Evolutionary conservation across 92 coral and sea anemone species (phyloP).

Genomic region (Porites evermanni): DNA sequence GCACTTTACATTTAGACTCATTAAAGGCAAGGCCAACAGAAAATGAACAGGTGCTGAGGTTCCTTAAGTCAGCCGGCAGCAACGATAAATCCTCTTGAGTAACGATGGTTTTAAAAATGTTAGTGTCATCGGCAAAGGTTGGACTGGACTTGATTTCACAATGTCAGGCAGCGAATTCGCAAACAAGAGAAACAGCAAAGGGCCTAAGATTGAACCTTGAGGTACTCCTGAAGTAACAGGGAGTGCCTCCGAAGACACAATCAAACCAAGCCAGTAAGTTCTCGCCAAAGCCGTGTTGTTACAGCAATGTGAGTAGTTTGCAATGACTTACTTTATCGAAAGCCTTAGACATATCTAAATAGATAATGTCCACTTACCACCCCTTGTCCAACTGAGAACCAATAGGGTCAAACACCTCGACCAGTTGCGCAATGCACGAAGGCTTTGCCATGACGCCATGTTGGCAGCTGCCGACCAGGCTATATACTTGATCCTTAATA

Average conservation of each 20-base stretch:
- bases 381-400: neutral
- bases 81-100: neutral
- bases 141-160: neutral
- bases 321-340: too few relatives aligned
- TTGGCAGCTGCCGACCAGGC: neutral
- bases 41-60: neutral
- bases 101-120: neutral
- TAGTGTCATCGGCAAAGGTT: neutral
- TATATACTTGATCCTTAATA: neutral
- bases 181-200: too few relatives aligned
- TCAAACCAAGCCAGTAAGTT: too few relatives aligned
- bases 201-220: too few relatives aligned
- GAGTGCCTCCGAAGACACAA: neutral
- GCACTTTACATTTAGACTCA: too few relatives aligned
- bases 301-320: too few relatives aligned
- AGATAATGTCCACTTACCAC: too few relatives aligned
- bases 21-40: too few relatives aligned
- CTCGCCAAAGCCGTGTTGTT: too few relatives aligned
- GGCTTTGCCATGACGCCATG: neutral
- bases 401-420: neutral
- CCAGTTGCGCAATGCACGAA: slow-evolving; percentile 6
- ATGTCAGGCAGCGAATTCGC: neutral
- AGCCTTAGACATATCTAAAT: too few relatives aligned
- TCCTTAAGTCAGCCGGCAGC: neutral
- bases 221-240: neutral